These are phyloP conservation scores for Hypocryptadius cinnamomeus DNA, from an alignment of 2,113 vertebrate species.

Conservation along the genomic window DNA sequence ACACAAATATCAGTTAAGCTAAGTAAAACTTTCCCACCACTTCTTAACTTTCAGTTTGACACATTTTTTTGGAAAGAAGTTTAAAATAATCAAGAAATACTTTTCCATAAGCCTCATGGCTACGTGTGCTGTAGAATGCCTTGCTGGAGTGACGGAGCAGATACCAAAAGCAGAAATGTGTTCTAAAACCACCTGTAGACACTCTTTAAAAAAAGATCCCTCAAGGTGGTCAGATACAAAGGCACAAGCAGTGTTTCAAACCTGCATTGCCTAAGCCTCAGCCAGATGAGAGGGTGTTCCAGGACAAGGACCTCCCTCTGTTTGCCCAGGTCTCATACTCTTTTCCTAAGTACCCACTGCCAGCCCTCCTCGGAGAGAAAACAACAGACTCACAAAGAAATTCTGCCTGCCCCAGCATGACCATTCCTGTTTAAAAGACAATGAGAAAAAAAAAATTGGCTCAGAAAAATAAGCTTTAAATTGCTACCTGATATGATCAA, in stretches of 20 bases:
- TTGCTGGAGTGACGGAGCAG: neutral
- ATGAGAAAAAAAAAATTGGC: neutral
- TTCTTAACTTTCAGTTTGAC: neutral
- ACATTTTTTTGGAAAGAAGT: neutral
- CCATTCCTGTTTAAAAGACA: neutral
- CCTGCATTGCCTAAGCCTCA: neutral
- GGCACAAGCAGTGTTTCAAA: neutral
- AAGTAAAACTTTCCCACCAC: neutral
- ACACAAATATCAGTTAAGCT: neutral
- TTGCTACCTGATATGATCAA: neutral
- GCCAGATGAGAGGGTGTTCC: neutral
- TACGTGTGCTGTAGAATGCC: neutral
- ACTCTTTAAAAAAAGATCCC: neutral
- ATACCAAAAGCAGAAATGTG: neutral
- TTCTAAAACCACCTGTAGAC: neutral
- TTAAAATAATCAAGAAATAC: neutral
- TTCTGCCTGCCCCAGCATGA: neutral
- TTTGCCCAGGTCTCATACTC: neutral
- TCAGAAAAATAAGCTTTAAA: neutral
- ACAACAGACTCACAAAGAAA: neutral
- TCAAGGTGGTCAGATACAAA: neutral
- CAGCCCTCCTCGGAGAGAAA: neutral
- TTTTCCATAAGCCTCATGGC: neutral
- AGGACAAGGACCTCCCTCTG: neutral
- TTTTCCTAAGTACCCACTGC: neutral